phyloP scores from a whole-genome alignment of 2,888 invertebrate genomes.

The Parochlus steinenii region DNA sequence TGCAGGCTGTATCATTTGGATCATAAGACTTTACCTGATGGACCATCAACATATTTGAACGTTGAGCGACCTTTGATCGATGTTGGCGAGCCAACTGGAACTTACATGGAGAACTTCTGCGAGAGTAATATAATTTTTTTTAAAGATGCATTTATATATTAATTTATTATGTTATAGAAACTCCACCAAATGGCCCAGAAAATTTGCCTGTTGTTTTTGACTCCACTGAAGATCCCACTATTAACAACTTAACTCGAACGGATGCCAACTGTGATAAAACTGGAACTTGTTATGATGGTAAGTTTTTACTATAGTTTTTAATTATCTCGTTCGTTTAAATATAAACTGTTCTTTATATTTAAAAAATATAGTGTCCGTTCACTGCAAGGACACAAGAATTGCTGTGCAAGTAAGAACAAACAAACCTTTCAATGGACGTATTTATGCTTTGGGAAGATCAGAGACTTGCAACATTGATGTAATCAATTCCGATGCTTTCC shows the following conservation, averaged over 20 bases:
- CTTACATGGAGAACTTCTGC: conserved; percentile 80
- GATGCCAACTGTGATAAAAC: conserved; percentile 86
- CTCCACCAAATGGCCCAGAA: conserved; percentile 29
- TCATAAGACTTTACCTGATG: conserved; percentile 81
- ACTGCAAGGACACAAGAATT: conserved; percentile 87
- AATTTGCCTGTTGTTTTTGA: conserved; percentile 60
- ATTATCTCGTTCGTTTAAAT: neutral
- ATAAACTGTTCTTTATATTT: no score
- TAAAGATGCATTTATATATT: conserved; percentile 11
- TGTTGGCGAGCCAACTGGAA: conserved; percentile 77
- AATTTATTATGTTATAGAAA: conserved; percentile 27
- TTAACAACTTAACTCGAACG: conserved; percentile 57
- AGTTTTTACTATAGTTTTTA: conserved; percentile 18
- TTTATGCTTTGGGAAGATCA: conserved; percentile 82
- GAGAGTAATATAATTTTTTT: conserved; percentile 48
- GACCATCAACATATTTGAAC: conserved; percentile 78
- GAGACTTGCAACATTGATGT: conserved; percentile 93
- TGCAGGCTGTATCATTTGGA: conserved; percentile 85
- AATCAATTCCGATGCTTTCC: conserved; percentile 79
- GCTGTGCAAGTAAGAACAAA: conserved; percentile 86
- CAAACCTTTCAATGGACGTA: conserved; percentile 86
- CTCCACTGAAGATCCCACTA: conserved; percentile 53
- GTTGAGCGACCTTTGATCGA: conserved; percentile 81
- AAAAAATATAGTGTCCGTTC: conserved; percentile 77
- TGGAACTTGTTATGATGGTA: conserved; percentile 90